Evolutionary conservation across 2,888 invertebrate genomes (phyloP).

Genomic region (Microchrysa polita): DNA sequence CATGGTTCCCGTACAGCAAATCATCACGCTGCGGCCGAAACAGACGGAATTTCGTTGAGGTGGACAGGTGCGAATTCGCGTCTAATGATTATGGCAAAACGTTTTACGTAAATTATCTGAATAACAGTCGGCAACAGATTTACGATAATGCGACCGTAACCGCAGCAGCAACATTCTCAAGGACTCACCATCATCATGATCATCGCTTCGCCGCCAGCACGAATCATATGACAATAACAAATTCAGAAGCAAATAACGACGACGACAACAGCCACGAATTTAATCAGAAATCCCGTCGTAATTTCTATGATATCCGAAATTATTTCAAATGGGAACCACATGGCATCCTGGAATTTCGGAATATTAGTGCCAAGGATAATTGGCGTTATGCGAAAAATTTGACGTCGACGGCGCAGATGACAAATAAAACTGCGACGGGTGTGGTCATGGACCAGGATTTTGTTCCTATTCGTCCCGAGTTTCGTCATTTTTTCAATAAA

Average conservation of each 20-base stretch:
- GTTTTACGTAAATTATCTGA: constrained; percentile 43
- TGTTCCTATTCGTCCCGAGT: constrained; percentile 2
- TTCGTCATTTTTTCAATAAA: constrained; percentile 45
- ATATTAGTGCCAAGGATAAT: constrained; percentile 17
- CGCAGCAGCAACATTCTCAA: neutral
- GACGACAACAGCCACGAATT: neutral
- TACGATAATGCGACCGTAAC: constrained; percentile 23
- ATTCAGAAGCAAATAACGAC: neutral
- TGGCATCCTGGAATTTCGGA: constrained; percentile 43
- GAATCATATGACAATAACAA: neutral
- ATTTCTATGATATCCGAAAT: constrained; percentile 28
- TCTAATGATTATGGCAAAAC: constrained; percentile 20
- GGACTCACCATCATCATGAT: neutral
- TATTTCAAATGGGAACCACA: constrained; percentile 39
- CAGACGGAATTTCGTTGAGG: constrained; percentile 37
- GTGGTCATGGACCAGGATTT: neutral
- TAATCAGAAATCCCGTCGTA: constrained; percentile 19
- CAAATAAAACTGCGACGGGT: too few relatives aligned
- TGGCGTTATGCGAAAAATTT: neutral
- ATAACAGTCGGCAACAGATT: constrained; percentile 32
- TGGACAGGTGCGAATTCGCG: constrained; percentile 40
- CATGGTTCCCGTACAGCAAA: constrained; percentile 45
- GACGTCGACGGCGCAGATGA: neutral
- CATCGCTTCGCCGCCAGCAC: neutral
- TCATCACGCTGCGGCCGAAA: constrained; percentile 42